Evolutionary conservation across 1,140 invertebrate genomes (phyloP), one percentile per base, ranked within the genome.

Genomic region (Planococcus citri): DNA sequence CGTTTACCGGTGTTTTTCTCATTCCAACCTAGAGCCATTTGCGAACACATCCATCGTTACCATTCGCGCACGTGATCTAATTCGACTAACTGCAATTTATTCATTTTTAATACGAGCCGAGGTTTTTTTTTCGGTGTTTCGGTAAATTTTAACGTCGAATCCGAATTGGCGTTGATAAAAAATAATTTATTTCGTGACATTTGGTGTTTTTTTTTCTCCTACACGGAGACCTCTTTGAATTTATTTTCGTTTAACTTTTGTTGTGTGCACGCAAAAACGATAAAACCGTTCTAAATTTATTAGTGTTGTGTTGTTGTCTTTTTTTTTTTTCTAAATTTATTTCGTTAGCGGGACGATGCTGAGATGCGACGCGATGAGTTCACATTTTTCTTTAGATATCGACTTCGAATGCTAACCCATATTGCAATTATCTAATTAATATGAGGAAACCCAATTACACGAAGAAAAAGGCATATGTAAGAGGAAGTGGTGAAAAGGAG

Each of bases 121-220:
- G n/a, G 12, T 51, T 51, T 51, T 51, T 51, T 51, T 51, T 51
- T 51, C 41, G 41, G 29, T 20, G 41, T 51, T 17, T 33, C 29
- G 29, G 29, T 6, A 33, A 33, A 33, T 33, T 33, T 33, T 51
- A 51, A 51, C 41, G 41, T 51, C 41, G 41, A 51, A 51, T 51
- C 17, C 41, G 41, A 51, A 51, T 51, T 51, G 41, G 41, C 41
- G 41, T 51, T 51, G 41, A 51, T 51, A 51, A 51, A 51, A 33
- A 51, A 51, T 51, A 51, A 51, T 51, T 51, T 51, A 51, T 51
- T 51, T 51, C 41, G 41, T 51, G 41, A 51, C 41, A 51, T 51
- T 51, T 51, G n/a, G 41, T 9, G 4, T 51, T 51, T 51, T 51
- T n/a, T n/a, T n/a, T n/a, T n/a, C n/a, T n/a, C n/a, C n/a, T 51